Base-by-base conservation (phyloP, 2,113 vertebrate species). In the Steatornis caripensis region DNA sequence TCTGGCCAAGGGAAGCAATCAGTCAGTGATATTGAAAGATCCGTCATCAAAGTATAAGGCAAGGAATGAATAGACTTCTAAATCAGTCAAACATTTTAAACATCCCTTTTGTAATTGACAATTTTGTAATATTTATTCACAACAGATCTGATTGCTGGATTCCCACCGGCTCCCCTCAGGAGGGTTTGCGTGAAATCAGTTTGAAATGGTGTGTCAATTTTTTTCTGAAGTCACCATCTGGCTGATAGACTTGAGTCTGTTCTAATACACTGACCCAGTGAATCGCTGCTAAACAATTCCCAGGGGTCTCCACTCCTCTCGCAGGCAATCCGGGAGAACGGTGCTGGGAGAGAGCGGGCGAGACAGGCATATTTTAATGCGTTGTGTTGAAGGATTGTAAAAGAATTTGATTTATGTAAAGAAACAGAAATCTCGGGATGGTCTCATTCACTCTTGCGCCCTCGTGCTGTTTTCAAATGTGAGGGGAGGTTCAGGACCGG, bases 41-140 rank as follows among this genome's bases (percentile, higher is more conserved):
- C 89, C 69, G 22, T 93, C 95, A 81, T 48, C 78, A 84, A 93
- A 91, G 84, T n/a, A 64, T 70, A 95, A 93, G 66, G 84, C 84
- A 43, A 79, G 84, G 95, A 97, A 95, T 10, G 91, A 94, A 96
- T 8, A 89, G 92, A 36, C 93, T 96, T 94, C 95, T 96, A 86
- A 97, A 99, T 98, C 99, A 99, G 98, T 97, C 98, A 97, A 98
- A 99, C 98, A 98, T 98, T 99, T 99, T 98, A 98, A 99, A 99
- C 98, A 98, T 99, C 99, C 98, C 98, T 98, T 98, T 98, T 98
- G 98, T 99, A 99, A 99, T 99, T 99, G 99, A 98, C 99, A 99
- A 99, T 99, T 99, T 99, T 99, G 99, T 99, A 99, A 99, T 99
- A 99, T 99, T 98, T 99, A 99, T 99, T 99, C 99, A 99, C 99